phyloP scores from a whole-genome alignment of 2,888 invertebrate species.

The Neuroscelio doddi region DNA sequence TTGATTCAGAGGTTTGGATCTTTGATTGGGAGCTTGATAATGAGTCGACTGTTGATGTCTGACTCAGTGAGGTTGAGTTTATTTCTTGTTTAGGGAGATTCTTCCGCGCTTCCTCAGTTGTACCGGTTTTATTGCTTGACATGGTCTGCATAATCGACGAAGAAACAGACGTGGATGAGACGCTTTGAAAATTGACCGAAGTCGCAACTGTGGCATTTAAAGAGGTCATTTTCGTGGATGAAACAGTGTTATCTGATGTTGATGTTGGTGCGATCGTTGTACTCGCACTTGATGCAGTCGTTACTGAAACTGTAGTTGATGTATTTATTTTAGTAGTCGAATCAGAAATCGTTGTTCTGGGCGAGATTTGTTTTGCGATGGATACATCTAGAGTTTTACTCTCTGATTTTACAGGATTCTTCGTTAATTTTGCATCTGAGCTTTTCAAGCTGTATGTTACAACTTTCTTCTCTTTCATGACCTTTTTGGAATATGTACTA shows the following conservation, averaged over 20 bases:
- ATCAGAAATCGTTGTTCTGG: slow-evolving; percentile 4
- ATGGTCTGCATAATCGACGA: background rate
- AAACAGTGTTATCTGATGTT: background rate
- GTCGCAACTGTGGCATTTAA: no score
- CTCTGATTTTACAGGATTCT: slow-evolving; percentile 31
- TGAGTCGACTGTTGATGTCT: background rate
- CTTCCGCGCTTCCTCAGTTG: slow-evolving; percentile 7
- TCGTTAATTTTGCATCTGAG: slow-evolving; percentile 45
- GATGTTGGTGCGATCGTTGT: no score
- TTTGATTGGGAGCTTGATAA: slow-evolving; percentile 12
- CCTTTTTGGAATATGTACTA: slow-evolving; percentile 64
- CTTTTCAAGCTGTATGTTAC: slow-evolving; percentile 53
- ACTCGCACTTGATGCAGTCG: no score
- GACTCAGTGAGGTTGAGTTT: background rate
- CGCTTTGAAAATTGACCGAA: no score
- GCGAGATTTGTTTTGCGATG: slow-evolving; percentile 7
- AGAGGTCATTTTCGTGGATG: background rate
- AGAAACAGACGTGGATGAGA: no score
- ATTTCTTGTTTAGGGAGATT: slow-evolving; percentile 13
- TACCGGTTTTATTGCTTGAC: background rate
- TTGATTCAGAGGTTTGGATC: slow-evolving; percentile 4
- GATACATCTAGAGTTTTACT: slow-evolving; percentile 18
- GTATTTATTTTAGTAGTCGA: slow-evolving; percentile 1
- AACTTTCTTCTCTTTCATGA: slow-evolving; percentile 57
- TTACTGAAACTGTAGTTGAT: background rate